phyloP scores from a whole-genome alignment of 2,113 vertebrate genomes.

The Phrynocephalus versicolor region DNA sequence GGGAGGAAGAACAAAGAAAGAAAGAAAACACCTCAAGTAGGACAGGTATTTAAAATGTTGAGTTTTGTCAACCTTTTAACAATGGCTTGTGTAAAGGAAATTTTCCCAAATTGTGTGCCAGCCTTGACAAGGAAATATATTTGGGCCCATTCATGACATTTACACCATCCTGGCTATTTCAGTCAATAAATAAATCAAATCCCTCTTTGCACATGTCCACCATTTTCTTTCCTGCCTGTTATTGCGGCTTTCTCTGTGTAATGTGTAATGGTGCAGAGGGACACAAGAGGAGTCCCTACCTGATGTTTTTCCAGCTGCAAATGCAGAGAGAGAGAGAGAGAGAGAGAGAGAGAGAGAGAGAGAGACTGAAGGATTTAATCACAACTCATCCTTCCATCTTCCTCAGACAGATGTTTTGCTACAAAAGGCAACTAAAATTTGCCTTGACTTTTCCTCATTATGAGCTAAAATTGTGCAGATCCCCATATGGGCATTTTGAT shows the following conservation, averaged over 20 bases:
- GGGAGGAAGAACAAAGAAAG: constrained; percentile 14
- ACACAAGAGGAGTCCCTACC: background rate
- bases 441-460: background rate
- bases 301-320: background rate
- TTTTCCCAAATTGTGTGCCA: background rate
- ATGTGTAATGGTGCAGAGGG: background rate
- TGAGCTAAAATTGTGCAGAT: no score
- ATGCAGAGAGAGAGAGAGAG: background rate
- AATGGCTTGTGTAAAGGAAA: background rate
- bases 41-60: background rate
- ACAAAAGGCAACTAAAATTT: background rate
- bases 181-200: background rate
- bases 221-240: background rate
- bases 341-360: background rate
- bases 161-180: background rate
- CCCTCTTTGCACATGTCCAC: background rate
- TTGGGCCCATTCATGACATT: background rate
- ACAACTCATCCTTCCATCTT: background rate
- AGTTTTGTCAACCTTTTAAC: background rate
- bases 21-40: background rate
- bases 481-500: no score
- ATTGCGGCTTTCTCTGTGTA: background rate
- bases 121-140: background rate
- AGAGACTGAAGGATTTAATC: background rate
- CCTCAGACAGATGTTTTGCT: background rate